Evolutionary conservation across 2,888 invertebrate species (phyloP).

Genomic region (Conchocele bisecta): DNA sequence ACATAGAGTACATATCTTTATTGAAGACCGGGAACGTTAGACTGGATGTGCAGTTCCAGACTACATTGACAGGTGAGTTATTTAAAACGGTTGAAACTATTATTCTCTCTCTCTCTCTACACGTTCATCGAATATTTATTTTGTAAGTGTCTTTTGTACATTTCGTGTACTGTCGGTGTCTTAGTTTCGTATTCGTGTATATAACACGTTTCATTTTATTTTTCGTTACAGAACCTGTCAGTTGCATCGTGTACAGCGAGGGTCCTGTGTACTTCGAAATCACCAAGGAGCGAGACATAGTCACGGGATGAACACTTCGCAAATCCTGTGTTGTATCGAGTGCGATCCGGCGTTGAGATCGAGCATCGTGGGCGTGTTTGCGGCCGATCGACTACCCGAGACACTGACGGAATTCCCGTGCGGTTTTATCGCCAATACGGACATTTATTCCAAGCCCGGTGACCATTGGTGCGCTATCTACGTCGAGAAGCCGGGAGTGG

Average conservation of each 20-base stretch:
- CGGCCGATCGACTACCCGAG: slow-evolving; percentile 1
- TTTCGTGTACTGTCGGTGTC: too few species aligned
- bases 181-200: too few species aligned
- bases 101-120: too few species aligned
- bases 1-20: too few species aligned
- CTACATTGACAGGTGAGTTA: too few species aligned
- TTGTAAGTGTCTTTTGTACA: too few species aligned
- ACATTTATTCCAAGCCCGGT: slow-evolving; percentile 15
- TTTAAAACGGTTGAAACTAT: too few species aligned
- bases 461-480: slow-evolving; percentile 30
- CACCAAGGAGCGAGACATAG: slow-evolving; percentile 11
- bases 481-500: neutral
- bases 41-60: too few species aligned
- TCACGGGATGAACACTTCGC: slow-evolving; percentile 16
- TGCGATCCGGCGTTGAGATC: neutral
- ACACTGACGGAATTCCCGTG: neutral
- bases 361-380: slow-evolving; percentile 1
- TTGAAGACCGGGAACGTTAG: too few species aligned
- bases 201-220: slow-evolving; percentile 9
- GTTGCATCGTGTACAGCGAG: slow-evolving; percentile 38
- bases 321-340: slow-evolving; percentile 18
- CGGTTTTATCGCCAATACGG: slow-evolving; percentile 24
- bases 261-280: slow-evolving; percentile 22
- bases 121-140: too few species aligned
- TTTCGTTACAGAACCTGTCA: slow-evolving; percentile 39